These are phyloP conservation scores for Microctenopoma steveboyesi DNA, from an alignment of 2,797 vertebrate genomes.

Conservation along the genomic window DNA sequence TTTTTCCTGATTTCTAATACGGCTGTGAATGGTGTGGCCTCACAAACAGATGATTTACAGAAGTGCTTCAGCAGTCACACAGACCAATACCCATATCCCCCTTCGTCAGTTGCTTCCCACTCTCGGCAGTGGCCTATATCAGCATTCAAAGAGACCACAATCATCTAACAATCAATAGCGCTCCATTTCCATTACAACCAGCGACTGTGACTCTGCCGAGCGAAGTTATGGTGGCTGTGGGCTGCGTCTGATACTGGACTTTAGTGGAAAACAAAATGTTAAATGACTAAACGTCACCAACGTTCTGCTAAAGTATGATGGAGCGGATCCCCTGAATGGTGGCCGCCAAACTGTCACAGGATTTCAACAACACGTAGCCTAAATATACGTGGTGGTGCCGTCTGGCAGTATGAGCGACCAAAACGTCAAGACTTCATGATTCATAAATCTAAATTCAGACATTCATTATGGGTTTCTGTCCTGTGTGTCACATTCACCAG, in stretches of 20 bases:
- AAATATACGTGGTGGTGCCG: not conserved
- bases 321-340: not conserved
- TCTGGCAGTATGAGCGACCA: conserved; percentile 12
- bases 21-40: conserved; percentile 49
- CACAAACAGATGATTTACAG: conserved; percentile 28
- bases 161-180: conserved; percentile 59
- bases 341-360: conserved; percentile 1
- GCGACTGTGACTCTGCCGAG: conserved; percentile 5
- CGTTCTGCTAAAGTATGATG: not conserved
- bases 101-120: conserved; percentile 15
- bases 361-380: conserved; percentile 6
- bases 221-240: not conserved
- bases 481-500: conserved; percentile 13
- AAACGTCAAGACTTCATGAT: conserved; percentile 36
- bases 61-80: conserved; percentile 5
- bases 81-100: not conserved
- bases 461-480: conserved; percentile 21
- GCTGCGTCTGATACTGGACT: not conserved
- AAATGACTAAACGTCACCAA: not conserved
- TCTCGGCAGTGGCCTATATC: conserved; percentile 18
- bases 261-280: conserved; percentile 15
- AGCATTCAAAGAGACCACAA: conserved; percentile 22
- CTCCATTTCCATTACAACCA: conserved; percentile 45
- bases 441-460: conserved; percentile 45
- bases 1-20: conserved; percentile 50